A percentile compares a stretch with the other conserved stretches of the same genome.
These are phyloP conservation scores for Leptosomus discolor DNA, from an alignment of 2,113 vertebrate species.

Conservation along the genomic window DNA sequence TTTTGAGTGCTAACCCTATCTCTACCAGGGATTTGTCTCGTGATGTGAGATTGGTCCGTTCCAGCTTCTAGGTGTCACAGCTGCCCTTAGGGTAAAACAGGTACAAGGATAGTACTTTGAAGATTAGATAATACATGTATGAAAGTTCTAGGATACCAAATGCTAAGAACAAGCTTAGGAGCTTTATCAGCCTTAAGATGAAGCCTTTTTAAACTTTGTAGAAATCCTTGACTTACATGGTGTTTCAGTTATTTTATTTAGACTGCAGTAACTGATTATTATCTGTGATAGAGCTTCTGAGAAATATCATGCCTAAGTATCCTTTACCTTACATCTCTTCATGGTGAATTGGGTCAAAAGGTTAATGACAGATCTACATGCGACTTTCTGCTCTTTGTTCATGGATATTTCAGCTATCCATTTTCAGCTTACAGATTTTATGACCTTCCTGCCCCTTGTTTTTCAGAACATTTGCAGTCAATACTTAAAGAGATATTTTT, in stretches of 20 bases:
- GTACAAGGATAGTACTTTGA: not conserved
- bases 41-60: not conserved
- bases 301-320: not conserved
- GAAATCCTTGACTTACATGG: not conserved
- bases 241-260: not conserved
- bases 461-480: not conserved
- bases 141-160: not conserved
- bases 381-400: not conserved
- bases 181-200: not conserved
- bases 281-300: not conserved
- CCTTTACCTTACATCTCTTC: not conserved
- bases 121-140: not conserved
- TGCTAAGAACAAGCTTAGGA: not conserved
- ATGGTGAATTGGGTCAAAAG: not conserved
- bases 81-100: not conserved
- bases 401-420: not conserved
- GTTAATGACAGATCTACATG: not conserved
- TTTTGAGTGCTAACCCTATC: not conserved
- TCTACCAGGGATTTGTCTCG: not conserved
- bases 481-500: conserved; percentile 15
- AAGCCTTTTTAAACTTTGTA: not conserved
- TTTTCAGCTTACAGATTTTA: not conserved
- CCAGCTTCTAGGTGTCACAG: not conserved
- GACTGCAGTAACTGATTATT: not conserved
- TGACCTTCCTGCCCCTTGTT: conserved; percentile 11